Conservation (phyloP, 2,888 invertebrate genomes). For the Neria commutata region DNA sequence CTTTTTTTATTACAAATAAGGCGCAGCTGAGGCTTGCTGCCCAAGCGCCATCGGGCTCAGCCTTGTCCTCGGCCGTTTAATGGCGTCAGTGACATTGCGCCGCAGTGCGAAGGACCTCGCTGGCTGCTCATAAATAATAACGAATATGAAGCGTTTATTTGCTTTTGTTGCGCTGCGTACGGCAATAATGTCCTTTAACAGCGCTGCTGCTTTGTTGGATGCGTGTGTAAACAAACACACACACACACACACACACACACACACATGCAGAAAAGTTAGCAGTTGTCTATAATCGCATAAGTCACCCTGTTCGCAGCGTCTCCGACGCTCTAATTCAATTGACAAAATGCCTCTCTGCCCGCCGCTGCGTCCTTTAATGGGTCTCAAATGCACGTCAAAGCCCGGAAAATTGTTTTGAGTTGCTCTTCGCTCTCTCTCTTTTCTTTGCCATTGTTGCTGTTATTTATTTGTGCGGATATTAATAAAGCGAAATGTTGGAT, state of each 20-base stretch:
- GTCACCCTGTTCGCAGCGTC: constrained; percentile 53
- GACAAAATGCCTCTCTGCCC: not conserved
- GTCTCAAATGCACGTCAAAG: constrained; percentile 22
- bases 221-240: constrained; percentile 25
- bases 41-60: too few species aligned
- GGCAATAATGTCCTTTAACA: constrained; percentile 44
- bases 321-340: constrained; percentile 35
- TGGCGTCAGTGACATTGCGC: too few species aligned
- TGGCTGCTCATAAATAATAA: constrained; percentile 53
- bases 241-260: constrained; percentile 29
- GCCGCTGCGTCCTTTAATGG: constrained; percentile 27
- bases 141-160: constrained; percentile 54
- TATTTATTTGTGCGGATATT: constrained; percentile 31
- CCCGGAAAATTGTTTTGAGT: constrained; percentile 9
- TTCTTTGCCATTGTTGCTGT: constrained; percentile 1
- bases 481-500: constrained; percentile 29
- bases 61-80: too few species aligned
- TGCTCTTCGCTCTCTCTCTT: too few species aligned
- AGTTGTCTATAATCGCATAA: constrained; percentile 58
- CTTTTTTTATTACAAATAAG: not conserved
- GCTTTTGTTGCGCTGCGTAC: constrained; percentile 10
- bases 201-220: not conserved
- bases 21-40: not conserved
- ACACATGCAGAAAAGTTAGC: constrained; percentile 29
- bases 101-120: too few species aligned